Conservation (phyloP, 2,113 vertebrate species). For the Phylloscopus trochiloides region DNA sequence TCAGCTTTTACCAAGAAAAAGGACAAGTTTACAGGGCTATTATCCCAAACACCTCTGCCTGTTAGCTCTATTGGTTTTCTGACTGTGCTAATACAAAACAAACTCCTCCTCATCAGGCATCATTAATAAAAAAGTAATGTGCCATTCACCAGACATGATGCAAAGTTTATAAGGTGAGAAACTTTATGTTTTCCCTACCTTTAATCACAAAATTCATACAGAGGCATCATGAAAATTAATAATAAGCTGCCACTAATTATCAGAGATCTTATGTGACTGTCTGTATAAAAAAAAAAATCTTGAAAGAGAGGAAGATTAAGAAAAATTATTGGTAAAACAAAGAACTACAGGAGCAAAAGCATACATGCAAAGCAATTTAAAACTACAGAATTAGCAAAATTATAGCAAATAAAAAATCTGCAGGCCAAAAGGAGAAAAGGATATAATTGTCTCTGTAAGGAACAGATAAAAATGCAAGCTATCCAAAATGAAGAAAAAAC, state of each 20-base stretch:
- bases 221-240: background rate
- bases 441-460: background rate
- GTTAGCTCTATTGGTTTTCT: background rate
- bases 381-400: background rate
- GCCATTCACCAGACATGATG: background rate
- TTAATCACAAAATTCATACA: background rate
- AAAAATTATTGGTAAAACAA: background rate
- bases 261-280: fast-evolving
- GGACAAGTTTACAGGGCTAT: background rate
- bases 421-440: background rate
- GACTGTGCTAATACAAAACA: background rate
- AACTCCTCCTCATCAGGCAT: background rate
- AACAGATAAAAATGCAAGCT: background rate
- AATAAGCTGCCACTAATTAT: background rate
- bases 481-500: background rate
- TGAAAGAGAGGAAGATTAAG: background rate
- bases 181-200: background rate
- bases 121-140: background rate
- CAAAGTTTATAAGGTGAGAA: background rate
- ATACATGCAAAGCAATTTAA: background rate
- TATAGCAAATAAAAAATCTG: background rate
- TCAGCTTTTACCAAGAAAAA: background rate
- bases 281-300: background rate
- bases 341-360: background rate
- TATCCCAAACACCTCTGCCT: background rate